Evolutionary conservation across 1,140 invertebrate species (phyloP).

Genomic region (Diprion similis): DNA sequence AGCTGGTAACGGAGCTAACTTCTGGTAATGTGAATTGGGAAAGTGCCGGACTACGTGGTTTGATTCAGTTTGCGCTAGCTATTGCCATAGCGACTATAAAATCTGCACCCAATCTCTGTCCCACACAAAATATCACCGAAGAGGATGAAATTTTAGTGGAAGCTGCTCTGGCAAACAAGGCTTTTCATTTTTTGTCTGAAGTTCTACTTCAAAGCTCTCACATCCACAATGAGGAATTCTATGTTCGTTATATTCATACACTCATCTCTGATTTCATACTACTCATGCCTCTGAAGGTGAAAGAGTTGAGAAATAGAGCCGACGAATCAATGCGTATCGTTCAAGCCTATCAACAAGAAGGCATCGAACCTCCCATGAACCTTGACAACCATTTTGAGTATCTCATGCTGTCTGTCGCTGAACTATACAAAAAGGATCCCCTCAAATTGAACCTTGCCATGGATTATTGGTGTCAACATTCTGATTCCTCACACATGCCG

Average conservation of each 20-base stretch:
- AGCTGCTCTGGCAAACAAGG: conserved; percentile 80
- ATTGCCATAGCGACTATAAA: conserved; percentile 82
- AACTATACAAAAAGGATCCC: conserved; percentile 80
- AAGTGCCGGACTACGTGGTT: conserved; percentile 71
- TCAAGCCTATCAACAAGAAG: conserved; percentile 81
- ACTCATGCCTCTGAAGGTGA: conserved; percentile 90
- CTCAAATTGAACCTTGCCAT: conserved; percentile 73
- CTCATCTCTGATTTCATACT: conserved; percentile 93
- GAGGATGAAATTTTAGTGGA: conserved; percentile 69
- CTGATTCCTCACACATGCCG: conserved; percentile 47
- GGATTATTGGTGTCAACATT: conserved; percentile 81
- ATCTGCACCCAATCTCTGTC: conserved; percentile 60
- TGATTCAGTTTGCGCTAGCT: conserved; percentile 81
- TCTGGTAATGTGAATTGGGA: conserved; percentile 67
- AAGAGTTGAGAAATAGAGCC: conserved; percentile 81
- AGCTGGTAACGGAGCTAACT: conserved; percentile 65
- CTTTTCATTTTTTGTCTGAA: conserved; percentile 80
- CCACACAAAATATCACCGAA: conserved; percentile 45
- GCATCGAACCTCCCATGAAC: conserved; percentile 78
- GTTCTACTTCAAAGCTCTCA: conserved; percentile 74
- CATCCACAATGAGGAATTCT: conserved; percentile 82
- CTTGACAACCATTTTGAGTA: conserved; percentile 85
- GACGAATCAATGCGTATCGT: conserved; percentile 89
- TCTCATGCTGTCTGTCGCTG: conserved; percentile 78
- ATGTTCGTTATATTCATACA: conserved; percentile 82